Evolutionary conservation across 1,140 invertebrate species (phyloP), one percentile per base, ranked within the genome.

Genomic region (Hypsibius dujardini): DNA sequence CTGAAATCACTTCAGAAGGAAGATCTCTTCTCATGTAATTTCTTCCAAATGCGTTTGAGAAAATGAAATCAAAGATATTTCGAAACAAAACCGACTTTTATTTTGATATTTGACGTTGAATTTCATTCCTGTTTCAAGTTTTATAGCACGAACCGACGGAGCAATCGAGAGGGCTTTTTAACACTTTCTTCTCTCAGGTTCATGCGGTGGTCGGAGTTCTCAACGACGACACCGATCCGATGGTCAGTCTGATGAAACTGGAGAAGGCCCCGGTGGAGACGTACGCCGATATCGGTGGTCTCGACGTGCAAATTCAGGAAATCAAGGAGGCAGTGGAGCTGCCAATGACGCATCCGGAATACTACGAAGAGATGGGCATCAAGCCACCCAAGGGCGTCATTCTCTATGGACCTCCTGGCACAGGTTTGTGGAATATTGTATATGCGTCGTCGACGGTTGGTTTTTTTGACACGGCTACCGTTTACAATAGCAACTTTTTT

Each of bases 311-410:
- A 82, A 99, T 99, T 80, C 95, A 98, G 81, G 96, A 99, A 84
- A 99, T 96, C 70, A 94, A 98, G 82, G 96, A 99, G 82, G 96
- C 94, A 72, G 96, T 99, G 1, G 96, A 99, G 80, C 81, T 99
- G 69, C 96, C 96, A 1, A 80, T 99, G 15, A 99, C 96, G 47
- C 96, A 99, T 85, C 95, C 95, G 15, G 96, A 99, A 81, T 98
- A 98, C 81, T 99, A 99, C 79, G 95, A 99, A 81, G 95, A 99
- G 82, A 99, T 99, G 95, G 96, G 96, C 73, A 99, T 99, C 72
- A 95, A 95, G 79, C 95, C 96, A 42, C 96, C 96, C 0, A 98
- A 99, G 80, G 96, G 96, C 74, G 96, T 99, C 2, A 98, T 99
- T 79, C 82, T 99, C 3, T 98, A 99, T 82, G 96, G 95, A 0